These are phyloP conservation scores for Epizoanthus stellaris DNA, from an alignment of 92 coral and sea anemone species.

Conservation along the genomic window DNA sequence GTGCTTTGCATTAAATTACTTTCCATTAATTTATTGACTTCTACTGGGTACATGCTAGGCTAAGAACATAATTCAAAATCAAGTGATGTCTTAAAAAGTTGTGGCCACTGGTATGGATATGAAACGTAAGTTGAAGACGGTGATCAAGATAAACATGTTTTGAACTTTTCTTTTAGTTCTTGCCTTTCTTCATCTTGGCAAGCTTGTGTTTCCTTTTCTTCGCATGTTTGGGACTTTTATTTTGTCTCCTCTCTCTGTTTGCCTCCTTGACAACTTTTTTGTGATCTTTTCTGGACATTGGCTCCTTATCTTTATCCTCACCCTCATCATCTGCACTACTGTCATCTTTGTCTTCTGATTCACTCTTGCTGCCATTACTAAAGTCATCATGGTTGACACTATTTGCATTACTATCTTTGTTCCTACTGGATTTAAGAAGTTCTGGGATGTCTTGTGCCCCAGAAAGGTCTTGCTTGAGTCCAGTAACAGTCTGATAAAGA, in stretches of 20 bases:
- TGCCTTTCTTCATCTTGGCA: conserved; percentile 91
- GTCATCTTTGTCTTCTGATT: conserved; percentile 40
- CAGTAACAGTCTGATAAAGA: conserved; percentile 89
- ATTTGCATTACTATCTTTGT: not conserved
- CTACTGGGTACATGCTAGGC: too few species aligned
- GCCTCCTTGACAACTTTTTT: conserved; percentile 94
- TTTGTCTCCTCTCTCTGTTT: conserved; percentile 88
- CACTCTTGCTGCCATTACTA: conserved; percentile 16
- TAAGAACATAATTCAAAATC: too few species aligned
- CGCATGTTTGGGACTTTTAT: conserved; percentile 93
- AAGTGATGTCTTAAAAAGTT: too few species aligned
- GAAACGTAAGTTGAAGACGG: too few species aligned
- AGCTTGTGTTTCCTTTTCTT: conserved; percentile 93
- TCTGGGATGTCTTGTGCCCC: conserved; percentile 85
- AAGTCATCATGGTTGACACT: not conserved
- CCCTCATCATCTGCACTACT: conserved; percentile 70
- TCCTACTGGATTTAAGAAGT: conserved; percentile 47
- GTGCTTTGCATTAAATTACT: too few species aligned
- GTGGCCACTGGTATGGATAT: too few species aligned
- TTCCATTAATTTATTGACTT: too few species aligned
- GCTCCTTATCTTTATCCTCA: conserved; percentile 42
- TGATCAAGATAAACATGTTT: too few species aligned
- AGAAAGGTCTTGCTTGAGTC: conserved; percentile 88
- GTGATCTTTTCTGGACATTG: conserved; percentile 82
- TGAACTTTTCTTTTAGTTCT: conserved; percentile 46